Percentiles rank a stretch among this genome's conserved stretches.
Evolutionary conservation across 2,888 invertebrate genomes (phyloP).

Genomic region (Dastarcus helophoroides): DNA sequence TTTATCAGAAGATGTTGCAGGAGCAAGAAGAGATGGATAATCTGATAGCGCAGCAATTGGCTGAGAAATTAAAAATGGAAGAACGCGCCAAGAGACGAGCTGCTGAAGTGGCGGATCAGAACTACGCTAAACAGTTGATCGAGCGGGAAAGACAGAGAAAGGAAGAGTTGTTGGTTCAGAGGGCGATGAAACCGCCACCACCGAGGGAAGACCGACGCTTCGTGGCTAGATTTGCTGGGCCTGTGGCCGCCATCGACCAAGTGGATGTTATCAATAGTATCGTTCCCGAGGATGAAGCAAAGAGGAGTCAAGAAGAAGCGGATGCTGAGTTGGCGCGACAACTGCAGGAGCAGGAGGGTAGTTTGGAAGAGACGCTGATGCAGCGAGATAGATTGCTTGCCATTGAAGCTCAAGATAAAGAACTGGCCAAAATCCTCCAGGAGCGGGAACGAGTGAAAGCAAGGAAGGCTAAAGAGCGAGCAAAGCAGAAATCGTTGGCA

Average conservation of each 20-base stretch:
- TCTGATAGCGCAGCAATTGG: conserved; percentile 52
- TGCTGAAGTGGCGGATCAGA: conserved; percentile 43
- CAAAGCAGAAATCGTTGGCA: conserved; percentile 48
- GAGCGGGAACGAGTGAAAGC: conserved; percentile 62
- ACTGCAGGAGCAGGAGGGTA: conserved; percentile 64
- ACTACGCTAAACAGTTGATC: conserved; percentile 42
- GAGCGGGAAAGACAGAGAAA: conserved; percentile 28
- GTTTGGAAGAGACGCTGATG: conserved; percentile 44
- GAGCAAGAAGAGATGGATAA: conserved; percentile 63
- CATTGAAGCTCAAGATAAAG: conserved; percentile 70
- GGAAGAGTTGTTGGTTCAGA: conserved; percentile 2
- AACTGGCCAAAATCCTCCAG: conserved; percentile 63
- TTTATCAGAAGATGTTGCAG: conserved; percentile 46
- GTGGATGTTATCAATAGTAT: conserved; percentile 31
- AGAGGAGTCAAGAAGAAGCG: conserved; percentile 56
- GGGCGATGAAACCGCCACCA: conserved; percentile 12
- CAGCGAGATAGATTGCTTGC: conserved; percentile 47
- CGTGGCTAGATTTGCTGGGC: too few species aligned
- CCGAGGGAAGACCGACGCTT: conserved; percentile 29
- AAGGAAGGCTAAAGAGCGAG: conserved; percentile 57
- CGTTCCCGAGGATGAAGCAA: conserved; percentile 36
- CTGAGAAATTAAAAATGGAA: conserved; percentile 50
- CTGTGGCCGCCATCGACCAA: conserved; percentile 17
- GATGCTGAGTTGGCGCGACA: conserved; percentile 66
- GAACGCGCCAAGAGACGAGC: conserved; percentile 42